A percentile compares a stretch with the other conserved stretches of the same genome.
These are phyloP conservation scores for Nomada flava DNA, from an alignment of 2,888 invertebrate genomes.

Conservation along the genomic window DNA sequence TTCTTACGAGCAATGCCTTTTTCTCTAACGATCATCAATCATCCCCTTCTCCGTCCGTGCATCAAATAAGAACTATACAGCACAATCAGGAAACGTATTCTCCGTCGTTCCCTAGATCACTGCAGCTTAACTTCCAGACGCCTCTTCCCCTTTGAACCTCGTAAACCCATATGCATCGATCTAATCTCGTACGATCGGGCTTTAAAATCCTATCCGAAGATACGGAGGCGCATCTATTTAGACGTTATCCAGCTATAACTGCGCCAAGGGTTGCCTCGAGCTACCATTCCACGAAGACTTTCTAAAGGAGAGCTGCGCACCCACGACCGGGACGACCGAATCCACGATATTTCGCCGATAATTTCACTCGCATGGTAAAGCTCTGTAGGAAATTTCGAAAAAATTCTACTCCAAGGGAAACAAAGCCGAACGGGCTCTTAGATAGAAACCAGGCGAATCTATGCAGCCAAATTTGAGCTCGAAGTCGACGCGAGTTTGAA, in stretches of 20 bases:
- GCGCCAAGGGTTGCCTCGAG: slow-evolving; percentile 38
- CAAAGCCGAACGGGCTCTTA: not conserved
- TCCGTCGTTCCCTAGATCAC: slow-evolving; percentile 38
- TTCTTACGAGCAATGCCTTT: not conserved
- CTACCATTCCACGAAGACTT: slow-evolving; percentile 35
- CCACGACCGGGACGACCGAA: slow-evolving; percentile 3
- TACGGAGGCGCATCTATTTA: slow-evolving; percentile 46
- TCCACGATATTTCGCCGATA: slow-evolving; percentile 22
- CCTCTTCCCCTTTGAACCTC: not conserved
- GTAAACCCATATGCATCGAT: slow-evolving; percentile 38
- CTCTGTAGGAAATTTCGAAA: not conserved
- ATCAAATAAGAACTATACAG: not conserved
- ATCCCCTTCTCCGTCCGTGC: slow-evolving; percentile 1
- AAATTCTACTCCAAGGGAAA: not conserved
- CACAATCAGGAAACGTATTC: slow-evolving; percentile 1
- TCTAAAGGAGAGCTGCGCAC: slow-evolving; percentile 11
- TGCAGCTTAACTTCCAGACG: not conserved
- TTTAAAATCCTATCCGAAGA: slow-evolving; percentile 35
- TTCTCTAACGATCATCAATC: slow-evolving; percentile 1
- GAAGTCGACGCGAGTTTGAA: slow-evolving; percentile 75
- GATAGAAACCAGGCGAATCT: slow-evolving; percentile 50
- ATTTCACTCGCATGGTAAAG: not conserved
- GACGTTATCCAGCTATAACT: slow-evolving; percentile 51
- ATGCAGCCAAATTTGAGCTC: slow-evolving; percentile 49
- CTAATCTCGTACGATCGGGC: slow-evolving; percentile 37